Conservation (phyloP, 2,797 vertebrate species). For the Pterois miles region DNA sequence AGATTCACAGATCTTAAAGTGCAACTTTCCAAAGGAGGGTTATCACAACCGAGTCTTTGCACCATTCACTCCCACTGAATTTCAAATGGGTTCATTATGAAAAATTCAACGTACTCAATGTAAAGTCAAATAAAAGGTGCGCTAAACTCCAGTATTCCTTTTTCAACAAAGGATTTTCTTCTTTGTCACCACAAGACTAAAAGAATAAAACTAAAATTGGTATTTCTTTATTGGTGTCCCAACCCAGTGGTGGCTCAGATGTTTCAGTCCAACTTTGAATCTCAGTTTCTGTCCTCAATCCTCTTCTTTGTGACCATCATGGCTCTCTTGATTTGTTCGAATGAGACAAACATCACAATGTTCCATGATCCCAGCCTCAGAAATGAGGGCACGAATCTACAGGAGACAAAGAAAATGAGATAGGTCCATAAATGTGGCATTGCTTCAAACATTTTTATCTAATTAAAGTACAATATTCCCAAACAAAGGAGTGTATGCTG, state of each 20-base stretch:
- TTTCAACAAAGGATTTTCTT: constrained; percentile 59
- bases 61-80: not conserved
- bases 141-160: constrained; percentile 39
- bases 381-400: constrained; percentile 89
- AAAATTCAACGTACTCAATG: constrained; percentile 40
- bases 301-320: constrained; percentile 87
- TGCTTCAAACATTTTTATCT: not conserved
- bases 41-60: not conserved
- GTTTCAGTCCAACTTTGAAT: not conserved
- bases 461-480: not conserved
- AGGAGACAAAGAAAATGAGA: not conserved
- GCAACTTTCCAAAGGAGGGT: constrained; percentile 12
- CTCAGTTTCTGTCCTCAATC: constrained; percentile 69
- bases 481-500: not conserved
- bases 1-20: constrained; percentile 26
- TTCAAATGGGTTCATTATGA: constrained; percentile 11
- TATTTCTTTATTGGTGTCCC: not conserved
- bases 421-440: not conserved
- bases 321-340: constrained; percentile 89
- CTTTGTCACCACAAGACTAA: constrained; percentile 15
- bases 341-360: constrained; percentile 90
- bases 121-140: constrained; percentile 20
- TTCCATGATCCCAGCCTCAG: constrained; percentile 91
- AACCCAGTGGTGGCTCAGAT: not conserved
- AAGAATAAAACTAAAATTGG: constrained; percentile 7